Percentiles rank a stretch among this genome's conserved stretches.
Evolutionary conservation across 2,888 invertebrate genomes (phyloP).

Genomic region (Eudasyphora cyanicolor): DNA sequence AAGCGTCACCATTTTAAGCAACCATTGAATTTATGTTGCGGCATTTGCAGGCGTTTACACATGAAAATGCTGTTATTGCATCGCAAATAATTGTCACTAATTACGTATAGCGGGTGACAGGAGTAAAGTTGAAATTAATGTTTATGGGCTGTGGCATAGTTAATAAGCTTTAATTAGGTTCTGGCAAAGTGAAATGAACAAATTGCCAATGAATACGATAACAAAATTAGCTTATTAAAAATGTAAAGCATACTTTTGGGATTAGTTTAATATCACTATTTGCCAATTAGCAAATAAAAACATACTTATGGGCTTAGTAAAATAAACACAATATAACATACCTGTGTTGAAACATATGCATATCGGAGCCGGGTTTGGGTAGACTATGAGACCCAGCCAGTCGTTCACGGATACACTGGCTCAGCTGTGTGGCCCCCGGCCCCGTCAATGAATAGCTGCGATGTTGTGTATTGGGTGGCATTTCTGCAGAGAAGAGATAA

Average conservation of each 20-base stretch:
- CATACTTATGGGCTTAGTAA: conserved; percentile 6
- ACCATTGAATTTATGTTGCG: conserved; percentile 41
- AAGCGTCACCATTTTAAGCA: conserved; percentile 3
- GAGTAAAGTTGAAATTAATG: not conserved
- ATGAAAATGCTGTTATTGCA: not conserved
- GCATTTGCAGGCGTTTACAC: not conserved
- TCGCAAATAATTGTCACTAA: conserved; percentile 28
- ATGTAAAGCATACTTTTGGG: too few species aligned
- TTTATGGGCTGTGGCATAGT: not conserved
- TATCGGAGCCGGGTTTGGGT: conserved; percentile 87
- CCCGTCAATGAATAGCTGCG: conserved; percentile 93
- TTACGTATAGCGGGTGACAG: conserved; percentile 30
- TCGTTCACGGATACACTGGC: conserved; percentile 91
- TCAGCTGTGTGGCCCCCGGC: conserved; percentile 91
- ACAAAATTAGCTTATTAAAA: too few species aligned
- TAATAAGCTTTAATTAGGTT: conserved; percentile 36
- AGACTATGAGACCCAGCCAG: conserved; percentile 92
- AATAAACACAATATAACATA: conserved; percentile 69
- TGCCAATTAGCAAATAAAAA: not conserved
- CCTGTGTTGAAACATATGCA: conserved; percentile 85
- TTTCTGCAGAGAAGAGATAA: conserved; percentile 81
- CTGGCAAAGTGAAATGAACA: not conserved
- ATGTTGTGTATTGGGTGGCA: conserved; percentile 85
- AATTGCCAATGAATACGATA: not conserved
- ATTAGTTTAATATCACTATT: not conserved